Percentiles rank a stretch among this genome's conserved stretches.
phyloP scores from a whole-genome alignment of 2,113 vertebrate genomes.

The Serilophus lunatus region DNA sequence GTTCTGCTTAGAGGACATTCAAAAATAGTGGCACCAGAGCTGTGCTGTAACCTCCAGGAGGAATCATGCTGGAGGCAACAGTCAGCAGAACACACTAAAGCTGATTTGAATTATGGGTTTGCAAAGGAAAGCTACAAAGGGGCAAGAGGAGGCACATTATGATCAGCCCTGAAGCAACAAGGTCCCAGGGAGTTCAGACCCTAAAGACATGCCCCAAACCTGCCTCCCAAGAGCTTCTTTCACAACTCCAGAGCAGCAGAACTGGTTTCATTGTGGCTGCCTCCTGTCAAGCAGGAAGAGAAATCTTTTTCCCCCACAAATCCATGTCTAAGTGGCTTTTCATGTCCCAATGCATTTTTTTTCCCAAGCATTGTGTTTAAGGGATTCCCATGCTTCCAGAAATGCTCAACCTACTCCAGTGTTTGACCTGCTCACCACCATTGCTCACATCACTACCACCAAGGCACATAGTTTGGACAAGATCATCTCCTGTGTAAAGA shows the following conservation, averaged over 20 bases:
- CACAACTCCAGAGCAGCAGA: background rate
- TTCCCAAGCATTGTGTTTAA: background rate
- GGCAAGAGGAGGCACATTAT: background rate
- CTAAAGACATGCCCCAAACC: background rate
- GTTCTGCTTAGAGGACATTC: background rate
- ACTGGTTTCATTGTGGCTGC: background rate
- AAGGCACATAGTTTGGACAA: background rate
- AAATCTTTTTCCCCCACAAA: background rate
- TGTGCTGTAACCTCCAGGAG: background rate
- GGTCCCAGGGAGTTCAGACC: background rate
- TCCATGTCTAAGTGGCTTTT: background rate
- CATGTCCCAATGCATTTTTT: rapidly evolving
- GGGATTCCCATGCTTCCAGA: background rate
- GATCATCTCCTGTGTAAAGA: background rate
- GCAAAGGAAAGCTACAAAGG: background rate
- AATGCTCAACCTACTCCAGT: background rate
- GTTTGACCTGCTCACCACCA: background rate
- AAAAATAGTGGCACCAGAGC: background rate
- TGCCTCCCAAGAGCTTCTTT: background rate
- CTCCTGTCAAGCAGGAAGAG: background rate
- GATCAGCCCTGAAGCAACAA: background rate
- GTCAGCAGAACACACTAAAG: background rate
- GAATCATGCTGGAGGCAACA: background rate
- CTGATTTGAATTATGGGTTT: background rate
- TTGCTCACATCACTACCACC: background rate